Base-by-base conservation (phyloP, 2,888 invertebrate genomes). In the Ferrisia virgata region DNA sequence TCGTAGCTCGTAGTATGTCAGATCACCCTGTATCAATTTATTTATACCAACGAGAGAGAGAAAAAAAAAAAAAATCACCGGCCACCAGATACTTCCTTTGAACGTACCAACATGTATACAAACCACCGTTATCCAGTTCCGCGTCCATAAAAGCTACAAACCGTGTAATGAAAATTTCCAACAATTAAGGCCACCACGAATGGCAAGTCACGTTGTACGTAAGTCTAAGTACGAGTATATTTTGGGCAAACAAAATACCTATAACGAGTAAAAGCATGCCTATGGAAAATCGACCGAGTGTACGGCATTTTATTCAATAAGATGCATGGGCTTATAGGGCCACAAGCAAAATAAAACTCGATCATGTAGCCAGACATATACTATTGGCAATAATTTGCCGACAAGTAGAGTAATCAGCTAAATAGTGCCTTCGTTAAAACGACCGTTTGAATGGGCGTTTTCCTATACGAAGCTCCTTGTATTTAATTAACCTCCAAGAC, bases 161-260 rank as follows among this genome's bases (percentile, higher is more conserved):
- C 58, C 58, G 58, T 64, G 58, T 64, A 64, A 64, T 64, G 58
- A 64, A 64, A 64, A 64, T 64, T 64, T 64, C 28, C 22, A 64
- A 64, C 22, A 64, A 64, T 28, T 64, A 64, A 64, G 58, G 58
- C 58, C 58, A 28, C 58, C 58, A 28, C 28, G 58, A 64, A 11
- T 64, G 58, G 58, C 58, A 64, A 64, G 58, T 64, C 58, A 64
- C 58, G 58, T 64, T 64, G 58, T 39, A 11, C 11, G 39, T 39
- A n/a, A n/a, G n/a, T n/a, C n/a, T n/a, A n/a, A n/a, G n/a, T n/a
- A 15, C 18, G 8, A 47, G 47, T 3, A 47, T 47, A 47, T 64
- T 64, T 64, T 64, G 58, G 28, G 28, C 25, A 13, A 64, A 64
- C n/a, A n/a, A n/a, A n/a, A n/a, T n/a, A n/a, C n/a, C n/a, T n/a